Evolutionary conservation across 2,888 invertebrate species (phyloP).

Genomic region (Amphipoea oculea): DNA sequence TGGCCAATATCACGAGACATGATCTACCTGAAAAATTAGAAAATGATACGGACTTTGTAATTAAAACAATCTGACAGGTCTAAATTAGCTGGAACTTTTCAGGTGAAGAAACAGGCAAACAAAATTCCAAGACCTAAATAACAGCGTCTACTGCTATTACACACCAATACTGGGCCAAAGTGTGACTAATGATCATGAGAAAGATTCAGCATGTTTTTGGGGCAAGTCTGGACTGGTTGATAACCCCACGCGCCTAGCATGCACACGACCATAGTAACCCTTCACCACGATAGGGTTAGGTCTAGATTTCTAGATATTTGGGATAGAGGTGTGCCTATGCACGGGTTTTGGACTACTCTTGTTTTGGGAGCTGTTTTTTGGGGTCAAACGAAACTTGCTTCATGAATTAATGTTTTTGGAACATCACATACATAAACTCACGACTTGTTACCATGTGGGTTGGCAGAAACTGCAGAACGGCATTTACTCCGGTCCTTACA

Average conservation of each 20-base stretch:
- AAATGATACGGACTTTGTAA: too few species aligned
- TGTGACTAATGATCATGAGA: constrained; percentile 60
- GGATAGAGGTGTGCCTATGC: constrained; percentile 30
- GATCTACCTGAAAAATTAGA: too few species aligned
- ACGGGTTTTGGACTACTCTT: constrained; percentile 21
- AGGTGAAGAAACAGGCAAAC: too few species aligned
- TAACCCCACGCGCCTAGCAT: constrained; percentile 67
- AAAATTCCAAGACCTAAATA: neutral
- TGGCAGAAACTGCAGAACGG: neutral
- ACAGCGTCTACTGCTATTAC: constrained; percentile 52
- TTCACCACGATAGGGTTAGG: constrained; percentile 34
- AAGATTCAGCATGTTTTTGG: constrained; percentile 60
- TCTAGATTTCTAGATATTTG: constrained; percentile 27
- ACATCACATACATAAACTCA: neutral
- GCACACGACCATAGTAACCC: constrained; percentile 66
- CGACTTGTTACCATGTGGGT: neutral
- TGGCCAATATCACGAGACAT: too few species aligned
- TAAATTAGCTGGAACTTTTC: too few species aligned
- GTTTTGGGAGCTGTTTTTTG: constrained; percentile 14
- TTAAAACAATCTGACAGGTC: too few species aligned
- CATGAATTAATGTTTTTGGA: neutral
- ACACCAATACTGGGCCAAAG: constrained; percentile 54
- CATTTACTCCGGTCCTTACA: neutral
- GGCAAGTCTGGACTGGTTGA: constrained; percentile 56
- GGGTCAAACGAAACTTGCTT: constrained; percentile 17